A percentile compares a stretch with the other conserved stretches of the same genome.
Conservation (phyloP, 92 coral and sea anemone genomes). For the Anthopleura xanthogrammica region DNA sequence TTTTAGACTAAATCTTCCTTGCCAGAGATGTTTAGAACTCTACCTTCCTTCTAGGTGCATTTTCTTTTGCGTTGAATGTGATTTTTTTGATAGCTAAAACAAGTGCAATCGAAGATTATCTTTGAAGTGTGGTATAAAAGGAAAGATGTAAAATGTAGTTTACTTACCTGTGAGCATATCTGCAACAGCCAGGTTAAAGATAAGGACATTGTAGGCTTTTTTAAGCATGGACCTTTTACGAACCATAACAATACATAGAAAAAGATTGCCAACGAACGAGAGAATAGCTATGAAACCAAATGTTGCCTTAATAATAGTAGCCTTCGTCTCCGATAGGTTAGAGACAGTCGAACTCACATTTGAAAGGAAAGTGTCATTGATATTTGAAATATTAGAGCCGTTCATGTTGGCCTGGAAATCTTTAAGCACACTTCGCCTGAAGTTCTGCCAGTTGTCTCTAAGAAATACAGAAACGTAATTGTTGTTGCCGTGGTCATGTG, state of each 20-base stretch:
- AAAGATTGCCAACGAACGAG: constrained; percentile 68
- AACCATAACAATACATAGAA: constrained; percentile 62
- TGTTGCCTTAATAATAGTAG: constrained; percentile 31
- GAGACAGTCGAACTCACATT: not conserved
- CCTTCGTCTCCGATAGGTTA: not conserved
- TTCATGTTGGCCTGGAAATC: not conserved
- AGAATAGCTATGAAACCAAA: constrained; percentile 80
- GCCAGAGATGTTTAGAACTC: too few relatives aligned
- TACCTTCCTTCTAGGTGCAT: too few relatives aligned
- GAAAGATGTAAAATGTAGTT: not conserved
- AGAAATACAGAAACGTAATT: too few relatives aligned
- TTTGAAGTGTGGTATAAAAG: too few relatives aligned
- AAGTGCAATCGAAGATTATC: too few relatives aligned
- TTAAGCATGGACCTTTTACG: constrained; percentile 67
- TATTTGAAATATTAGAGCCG: not conserved
- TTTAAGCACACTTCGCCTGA: too few relatives aligned
- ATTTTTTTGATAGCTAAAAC: too few relatives aligned
- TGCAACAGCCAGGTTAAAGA: constrained; percentile 66
- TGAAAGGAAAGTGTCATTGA: not conserved
- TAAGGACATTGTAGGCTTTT: constrained; percentile 74
- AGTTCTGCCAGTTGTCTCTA: too few relatives aligned
- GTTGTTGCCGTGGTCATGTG: too few relatives aligned
- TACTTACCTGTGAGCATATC: constrained; percentile 80
- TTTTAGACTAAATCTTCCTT: too few relatives aligned
- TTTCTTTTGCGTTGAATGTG: too few relatives aligned